A percentile compares a stretch with the other conserved stretches of the same genome.
Conservation (phyloP, 2,797 vertebrate species). For the Apodemus agrarius region DNA sequence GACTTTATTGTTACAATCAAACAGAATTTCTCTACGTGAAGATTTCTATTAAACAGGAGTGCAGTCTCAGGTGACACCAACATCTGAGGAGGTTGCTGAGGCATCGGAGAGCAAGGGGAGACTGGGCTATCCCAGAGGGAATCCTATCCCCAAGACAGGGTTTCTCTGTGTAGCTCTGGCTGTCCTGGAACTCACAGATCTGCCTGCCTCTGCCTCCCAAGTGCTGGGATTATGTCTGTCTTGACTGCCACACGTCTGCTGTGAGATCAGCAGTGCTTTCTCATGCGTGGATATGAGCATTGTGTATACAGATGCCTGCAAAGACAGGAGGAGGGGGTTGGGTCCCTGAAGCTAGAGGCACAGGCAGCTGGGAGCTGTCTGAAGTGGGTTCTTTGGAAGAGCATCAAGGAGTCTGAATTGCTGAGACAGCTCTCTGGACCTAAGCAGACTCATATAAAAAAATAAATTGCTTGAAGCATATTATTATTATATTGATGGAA, state of each 20-base stretch:
- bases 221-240: background rate
- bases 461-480: background rate
- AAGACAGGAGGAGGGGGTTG: background rate
- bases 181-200: background rate
- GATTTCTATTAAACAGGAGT: background rate
- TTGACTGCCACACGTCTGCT: background rate
- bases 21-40: background rate
- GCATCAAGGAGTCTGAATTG: background rate
- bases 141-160: background rate
- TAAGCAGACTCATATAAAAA: background rate
- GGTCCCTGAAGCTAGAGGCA: background rate
- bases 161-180: background rate
- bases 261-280: background rate
- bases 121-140: background rate
- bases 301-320: no score
- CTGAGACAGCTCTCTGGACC: background rate
- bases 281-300: background rate
- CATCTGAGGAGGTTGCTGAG: background rate
- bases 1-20: background rate
- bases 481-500: background rate
- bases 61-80: background rate
- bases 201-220: background rate
- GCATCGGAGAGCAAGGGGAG: background rate
- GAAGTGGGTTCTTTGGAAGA: background rate
- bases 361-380: background rate